Base-by-base conservation (phyloP, 2,113 vertebrate species). In the Proteles cristata region DNA sequence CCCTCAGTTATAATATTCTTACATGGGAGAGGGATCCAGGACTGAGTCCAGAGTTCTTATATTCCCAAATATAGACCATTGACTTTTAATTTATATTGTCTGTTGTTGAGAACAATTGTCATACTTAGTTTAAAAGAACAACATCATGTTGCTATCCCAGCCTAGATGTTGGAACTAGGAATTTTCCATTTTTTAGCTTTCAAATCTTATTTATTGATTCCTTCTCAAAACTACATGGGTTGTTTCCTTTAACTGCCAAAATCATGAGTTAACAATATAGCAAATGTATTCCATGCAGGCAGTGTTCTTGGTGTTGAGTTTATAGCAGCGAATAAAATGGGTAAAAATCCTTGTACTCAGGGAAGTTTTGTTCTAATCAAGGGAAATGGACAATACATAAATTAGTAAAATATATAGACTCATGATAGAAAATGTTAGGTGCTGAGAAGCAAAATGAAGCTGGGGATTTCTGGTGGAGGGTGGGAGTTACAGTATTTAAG, bases 201-300 rank as follows among this genome's bases (percentile, higher is more conserved):
- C 85, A 26, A 53, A 16, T 58, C 63, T 87, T 63, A 80, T 82
- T 58, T 93, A n/a, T n/a, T 43, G 21, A 76, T 74, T 88, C 45
- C 25, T 76, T 43, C 48, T 85, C 93, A 26, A 35, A 88, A 83
- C 35, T 95, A 10, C 28, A 61, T n/a, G 7, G 15, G 4, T 77
- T 76, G 81, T 89, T 95, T 95, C 55, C 50, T 69, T 89, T 92
- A 89, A 93, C 61, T 58, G 5, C 28, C 61, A 76, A 77, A 89
- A 53, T 93, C 6, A 35, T 35, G 43, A 90, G 0, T 11, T 84
- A 85, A 91, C 68, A 77, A 93, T 88, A 26, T 50, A 89, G 35
- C 50, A 84, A 91, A 65, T 39, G 6, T 94, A 39, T 93, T 3
- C 90, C 35, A 76, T 63, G 26, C 25, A 90, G 66, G 15, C 33